Conservation (phyloP, 2,797 vertebrate species). For the Peromyscus melanophrys region DNA sequence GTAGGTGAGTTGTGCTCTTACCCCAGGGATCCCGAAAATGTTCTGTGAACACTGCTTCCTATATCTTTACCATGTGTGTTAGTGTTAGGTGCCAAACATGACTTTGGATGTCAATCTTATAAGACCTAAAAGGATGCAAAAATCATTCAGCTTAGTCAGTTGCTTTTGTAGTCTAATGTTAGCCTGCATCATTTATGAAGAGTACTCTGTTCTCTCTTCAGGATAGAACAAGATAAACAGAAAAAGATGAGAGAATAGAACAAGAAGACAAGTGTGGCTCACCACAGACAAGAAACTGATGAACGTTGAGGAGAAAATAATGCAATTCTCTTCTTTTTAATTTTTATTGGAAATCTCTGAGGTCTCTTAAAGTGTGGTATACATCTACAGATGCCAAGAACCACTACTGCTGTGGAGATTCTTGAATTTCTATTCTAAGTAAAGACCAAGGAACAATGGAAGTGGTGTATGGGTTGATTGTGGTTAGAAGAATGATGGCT, state of each 20-base stretch:
- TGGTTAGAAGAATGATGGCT: background rate
- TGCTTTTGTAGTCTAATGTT: background rate
- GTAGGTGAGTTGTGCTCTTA: background rate
- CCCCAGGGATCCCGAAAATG: background rate
- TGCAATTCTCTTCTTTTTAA: background rate
- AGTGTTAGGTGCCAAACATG: background rate
- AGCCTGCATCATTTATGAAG: background rate
- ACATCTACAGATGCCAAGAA: background rate
- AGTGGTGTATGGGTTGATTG: background rate
- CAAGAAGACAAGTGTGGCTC: background rate
- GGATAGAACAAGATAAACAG: background rate
- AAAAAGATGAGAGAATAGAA: background rate
- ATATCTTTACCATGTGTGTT: background rate
- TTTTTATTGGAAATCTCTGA: background rate
- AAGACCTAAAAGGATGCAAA: constrained; percentile 7
- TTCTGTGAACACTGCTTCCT: background rate
- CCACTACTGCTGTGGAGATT: background rate
- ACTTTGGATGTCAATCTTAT: background rate
- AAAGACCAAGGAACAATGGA: background rate
- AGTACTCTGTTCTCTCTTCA: background rate
- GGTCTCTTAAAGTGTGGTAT: background rate
- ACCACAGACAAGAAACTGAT: background rate
- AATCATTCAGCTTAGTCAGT: background rate
- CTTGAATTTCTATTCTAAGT: background rate
- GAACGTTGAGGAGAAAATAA: background rate